Percentiles rank a stretch among this genome's conserved stretches.
Evolutionary conservation across 1,140 invertebrate genomes (phyloP).

Genomic region (Nephotettix cincticeps): DNA sequence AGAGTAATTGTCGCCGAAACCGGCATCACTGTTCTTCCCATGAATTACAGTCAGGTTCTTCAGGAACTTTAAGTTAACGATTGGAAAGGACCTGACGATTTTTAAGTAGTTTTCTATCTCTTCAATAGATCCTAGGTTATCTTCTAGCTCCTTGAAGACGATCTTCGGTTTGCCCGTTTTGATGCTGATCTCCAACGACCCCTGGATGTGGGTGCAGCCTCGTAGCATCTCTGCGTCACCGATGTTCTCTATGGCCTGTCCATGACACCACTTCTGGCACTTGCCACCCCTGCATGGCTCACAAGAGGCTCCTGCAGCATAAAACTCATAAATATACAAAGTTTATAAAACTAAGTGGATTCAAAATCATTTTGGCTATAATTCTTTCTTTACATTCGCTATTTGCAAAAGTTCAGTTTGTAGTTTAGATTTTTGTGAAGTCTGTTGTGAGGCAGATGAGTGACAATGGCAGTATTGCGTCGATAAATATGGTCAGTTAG

Average conservation of each 20-base stretch:
- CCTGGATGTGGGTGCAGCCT: conserved; percentile 81
- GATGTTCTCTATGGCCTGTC: conserved; percentile 69
- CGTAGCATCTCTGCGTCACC: conserved; percentile 68
- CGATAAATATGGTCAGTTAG: too few relatives aligned
- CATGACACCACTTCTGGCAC: conserved; percentile 66
- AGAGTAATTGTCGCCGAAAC: conserved; percentile 54
- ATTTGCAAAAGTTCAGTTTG: too few relatives aligned
- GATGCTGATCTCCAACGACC: conserved; percentile 79
- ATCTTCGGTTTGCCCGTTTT: conserved; percentile 48
- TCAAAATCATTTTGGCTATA: too few relatives aligned
- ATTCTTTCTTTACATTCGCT: too few relatives aligned
- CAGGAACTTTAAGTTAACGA: conserved; percentile 86
- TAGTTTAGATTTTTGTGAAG: too few relatives aligned
- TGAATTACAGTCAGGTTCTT: conserved; percentile 70
- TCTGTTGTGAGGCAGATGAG: too few relatives aligned
- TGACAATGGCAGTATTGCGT: too few relatives aligned
- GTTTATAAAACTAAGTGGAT: too few relatives aligned
- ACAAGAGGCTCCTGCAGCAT: background rate
- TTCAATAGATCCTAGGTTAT: conserved; percentile 70
- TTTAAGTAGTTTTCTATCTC: conserved; percentile 78
- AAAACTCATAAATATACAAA: too few relatives aligned
- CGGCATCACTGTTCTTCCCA: conserved; percentile 50
- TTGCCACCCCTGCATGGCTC: conserved; percentile 38
- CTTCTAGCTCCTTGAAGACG: conserved; percentile 66
- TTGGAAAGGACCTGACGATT: conserved; percentile 73